phyloP scores from a whole-genome alignment of 2,888 invertebrate genomes.

The Phortica magna region DNA sequence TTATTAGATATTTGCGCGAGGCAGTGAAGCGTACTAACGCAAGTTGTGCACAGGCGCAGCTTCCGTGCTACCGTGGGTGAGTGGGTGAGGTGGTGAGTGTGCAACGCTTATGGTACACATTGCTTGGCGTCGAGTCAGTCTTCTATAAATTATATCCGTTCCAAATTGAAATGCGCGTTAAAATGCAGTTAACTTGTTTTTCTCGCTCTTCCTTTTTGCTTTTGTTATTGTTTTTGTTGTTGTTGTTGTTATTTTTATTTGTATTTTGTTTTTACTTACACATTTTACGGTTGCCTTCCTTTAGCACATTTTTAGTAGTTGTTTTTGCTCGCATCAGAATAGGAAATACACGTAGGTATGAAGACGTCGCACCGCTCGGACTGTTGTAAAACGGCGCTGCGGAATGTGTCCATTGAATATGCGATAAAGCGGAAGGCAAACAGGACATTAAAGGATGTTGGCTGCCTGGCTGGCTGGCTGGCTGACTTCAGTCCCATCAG shows the following conservation, averaged over 20 bases:
- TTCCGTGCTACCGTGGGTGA: neutral
- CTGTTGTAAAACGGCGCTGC: conserved; percentile 1
- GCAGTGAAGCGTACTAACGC: conserved; percentile 44
- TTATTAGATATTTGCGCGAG: conserved; percentile 50
- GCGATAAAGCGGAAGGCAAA: conserved; percentile 50
- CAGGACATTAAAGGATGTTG: conserved; percentile 48
- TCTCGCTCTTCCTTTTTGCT: neutral
- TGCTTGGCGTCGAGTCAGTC: conserved; percentile 66
- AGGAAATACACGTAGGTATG: neutral
- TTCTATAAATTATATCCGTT: conserved; percentile 77
- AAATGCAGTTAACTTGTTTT: conserved; percentile 77
- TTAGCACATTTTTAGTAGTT: neutral
- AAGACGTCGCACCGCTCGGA: neutral
- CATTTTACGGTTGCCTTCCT: neutral
- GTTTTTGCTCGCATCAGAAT: conserved; percentile 15
- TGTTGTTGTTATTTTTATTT: conserved; percentile 6
- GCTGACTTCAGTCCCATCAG: neutral
- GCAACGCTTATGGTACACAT: conserved; percentile 18
- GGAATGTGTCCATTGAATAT: conserved; percentile 21
- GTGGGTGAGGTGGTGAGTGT: neutral
- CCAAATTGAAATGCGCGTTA: conserved; percentile 77
- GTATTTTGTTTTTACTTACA: neutral
- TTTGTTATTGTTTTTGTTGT: neutral
- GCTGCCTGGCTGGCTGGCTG: neutral
- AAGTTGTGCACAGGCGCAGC: neutral